Evolutionary conservation across 2,113 vertebrate genomes (phyloP), one percentile per base, ranked within the genome.

Genomic region (Eurystomus gularis): DNA sequence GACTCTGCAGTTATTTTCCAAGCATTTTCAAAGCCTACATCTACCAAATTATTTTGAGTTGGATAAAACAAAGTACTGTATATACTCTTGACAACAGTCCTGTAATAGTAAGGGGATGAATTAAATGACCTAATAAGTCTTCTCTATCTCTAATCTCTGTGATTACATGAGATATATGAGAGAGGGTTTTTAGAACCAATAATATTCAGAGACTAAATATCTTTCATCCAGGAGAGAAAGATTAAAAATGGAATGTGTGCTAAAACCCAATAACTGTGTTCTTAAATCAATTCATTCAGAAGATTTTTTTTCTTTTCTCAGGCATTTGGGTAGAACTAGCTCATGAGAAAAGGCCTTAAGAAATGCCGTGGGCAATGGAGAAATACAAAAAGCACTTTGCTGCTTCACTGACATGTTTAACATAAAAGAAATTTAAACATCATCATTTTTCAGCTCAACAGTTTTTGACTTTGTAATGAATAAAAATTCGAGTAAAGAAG

Each of bases 301-400:
- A 85, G 79, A 51, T 35, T 86, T 77, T 89, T 85, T 84, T 79
- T 33, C 11, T 62, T 93, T 86, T 86, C 18, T 5, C 23, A 68
- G 51, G 29, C 66, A 75, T 86, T 92, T 89, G 26, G 24, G 62
- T 71, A 42, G 70, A 92, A 89, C 65, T 26, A 82, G 58, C 77
- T 94, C 46, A 80, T 72, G 83, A 95, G 51, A 88, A 96, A 92
- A 95, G 18, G 58, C 60, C 90, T 86, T 94, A 83, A 88, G 89
- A 82, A 95, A 88, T 81, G 87, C 82, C 75, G 86, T 5, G 2
- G 88, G 91, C 84, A 90, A 94, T 64, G 33, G 33, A 91, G 81
- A 95, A 94, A 93, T 84, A 91, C 65, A 77, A 93, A 96, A 95
- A 91, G 46, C 71, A 81, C 51, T 97, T 96, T 95, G 17, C 78